These are phyloP conservation scores for Corapipo altera DNA, from an alignment of 2,113 vertebrate species.

Conservation along the genomic window DNA sequence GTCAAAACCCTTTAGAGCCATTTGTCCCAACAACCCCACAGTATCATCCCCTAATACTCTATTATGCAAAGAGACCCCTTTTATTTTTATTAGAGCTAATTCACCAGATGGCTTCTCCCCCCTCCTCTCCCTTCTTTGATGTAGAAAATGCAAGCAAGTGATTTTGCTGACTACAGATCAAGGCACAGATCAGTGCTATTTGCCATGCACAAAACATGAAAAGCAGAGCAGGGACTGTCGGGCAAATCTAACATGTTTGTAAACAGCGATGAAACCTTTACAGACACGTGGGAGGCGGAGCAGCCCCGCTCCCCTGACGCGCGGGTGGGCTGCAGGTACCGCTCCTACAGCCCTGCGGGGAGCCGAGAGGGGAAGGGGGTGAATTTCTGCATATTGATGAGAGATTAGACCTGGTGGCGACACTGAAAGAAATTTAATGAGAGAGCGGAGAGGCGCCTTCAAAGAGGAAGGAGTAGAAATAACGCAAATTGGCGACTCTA, in stretches of 20 bases:
- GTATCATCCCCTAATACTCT: constrained; percentile 35
- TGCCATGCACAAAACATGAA: constrained; percentile 23
- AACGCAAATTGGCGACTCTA: background rate
- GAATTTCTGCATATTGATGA: background rate
- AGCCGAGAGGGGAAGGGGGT: background rate
- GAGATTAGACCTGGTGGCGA: background rate
- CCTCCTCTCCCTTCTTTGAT: constrained; percentile 14
- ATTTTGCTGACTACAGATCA: constrained; percentile 63
- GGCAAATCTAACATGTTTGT: background rate
- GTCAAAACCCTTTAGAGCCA: constrained; percentile 56
- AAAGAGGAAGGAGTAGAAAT: background rate
- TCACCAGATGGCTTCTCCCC: constrained; percentile 52
- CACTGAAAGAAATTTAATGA: background rate
- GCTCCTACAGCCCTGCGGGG: background rate
- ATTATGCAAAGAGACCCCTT: constrained; percentile 54
- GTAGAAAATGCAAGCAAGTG: constrained; percentile 22
- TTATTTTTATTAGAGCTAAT: constrained; percentile 62
- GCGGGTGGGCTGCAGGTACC: background rate
- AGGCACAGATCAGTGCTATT: constrained; percentile 39
- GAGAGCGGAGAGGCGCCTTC: background rate
- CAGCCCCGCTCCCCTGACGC: accelerated
- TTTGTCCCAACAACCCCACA: constrained; percentile 32
- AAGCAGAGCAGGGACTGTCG: background rate
- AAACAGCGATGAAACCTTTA: background rate
- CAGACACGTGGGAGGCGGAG: background rate